phyloP scores from a whole-genome alignment of 2,888 invertebrate genomes.

The Alloscopus bannaensis region DNA sequence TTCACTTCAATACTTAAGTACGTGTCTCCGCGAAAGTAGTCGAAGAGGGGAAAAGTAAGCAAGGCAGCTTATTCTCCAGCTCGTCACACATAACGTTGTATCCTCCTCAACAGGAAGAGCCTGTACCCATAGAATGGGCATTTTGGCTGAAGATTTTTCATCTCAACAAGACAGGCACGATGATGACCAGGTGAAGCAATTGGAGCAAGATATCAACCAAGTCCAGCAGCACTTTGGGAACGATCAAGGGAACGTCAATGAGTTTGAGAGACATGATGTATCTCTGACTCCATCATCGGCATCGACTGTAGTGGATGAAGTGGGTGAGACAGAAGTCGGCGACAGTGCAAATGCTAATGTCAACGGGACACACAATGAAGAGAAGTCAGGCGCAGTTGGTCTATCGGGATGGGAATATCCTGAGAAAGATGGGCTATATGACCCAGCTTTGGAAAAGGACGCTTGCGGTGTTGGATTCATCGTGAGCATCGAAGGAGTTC shows the following conservation, averaged over 20 bases:
- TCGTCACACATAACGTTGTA: not conserved
- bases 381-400: conserved; percentile 16
- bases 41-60: not conserved
- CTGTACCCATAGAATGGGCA: conserved; percentile 49
- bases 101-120: conserved; percentile 26
- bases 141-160: conserved; percentile 43
- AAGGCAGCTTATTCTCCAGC: not conserved
- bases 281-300: conserved; percentile 21
- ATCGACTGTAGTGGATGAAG: not conserved
- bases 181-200: conserved; percentile 41
- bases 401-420: conserved; percentile 77
- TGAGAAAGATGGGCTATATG: conserved; percentile 94
- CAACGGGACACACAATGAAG: conserved; percentile 11
- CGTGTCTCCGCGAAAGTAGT: no score
- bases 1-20: not conserved
- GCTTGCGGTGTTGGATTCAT: conserved; percentile 99
- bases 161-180: conserved; percentile 43
- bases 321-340: not conserved
- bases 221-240: conserved; percentile 14
- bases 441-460: conserved; percentile 95
- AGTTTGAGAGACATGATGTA: not conserved
- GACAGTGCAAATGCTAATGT: conserved; percentile 6
- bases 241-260: not conserved
- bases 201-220: conserved; percentile 14
- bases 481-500: conserved; percentile 96